These are phyloP conservation scores for Lacanobia oleracea DNA, from an alignment of 2,888 invertebrate genomes.

Conservation along the genomic window DNA sequence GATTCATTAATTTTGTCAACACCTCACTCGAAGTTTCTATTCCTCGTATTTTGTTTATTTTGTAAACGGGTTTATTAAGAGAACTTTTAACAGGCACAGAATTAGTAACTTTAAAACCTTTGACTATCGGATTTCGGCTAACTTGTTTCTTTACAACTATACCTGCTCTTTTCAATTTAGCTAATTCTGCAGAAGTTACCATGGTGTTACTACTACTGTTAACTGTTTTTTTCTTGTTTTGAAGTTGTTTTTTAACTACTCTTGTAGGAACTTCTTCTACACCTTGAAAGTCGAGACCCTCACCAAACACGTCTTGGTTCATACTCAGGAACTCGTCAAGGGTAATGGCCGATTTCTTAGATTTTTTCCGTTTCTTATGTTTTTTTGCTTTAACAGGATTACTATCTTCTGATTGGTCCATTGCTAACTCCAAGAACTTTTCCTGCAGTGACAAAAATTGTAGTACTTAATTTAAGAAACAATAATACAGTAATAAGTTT, in stretches of 20 bases:
- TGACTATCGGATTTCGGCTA: slow-evolving; percentile 48
- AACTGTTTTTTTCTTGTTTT: slow-evolving; percentile 72
- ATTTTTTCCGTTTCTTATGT: slow-evolving; percentile 87
- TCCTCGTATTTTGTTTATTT: slow-evolving; percentile 59
- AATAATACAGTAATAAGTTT: neutral
- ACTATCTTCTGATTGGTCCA: slow-evolving; percentile 76
- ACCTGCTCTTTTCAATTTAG: slow-evolving; percentile 85
- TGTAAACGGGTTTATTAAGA: slow-evolving; percentile 37
- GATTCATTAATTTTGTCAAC: slow-evolving; percentile 82
- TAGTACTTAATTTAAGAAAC: neutral
- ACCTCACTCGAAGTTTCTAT: slow-evolving; percentile 78
- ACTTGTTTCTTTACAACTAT: slow-evolving; percentile 83
- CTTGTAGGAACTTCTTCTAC: slow-evolving; percentile 87
- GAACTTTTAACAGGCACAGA: slow-evolving; percentile 33
- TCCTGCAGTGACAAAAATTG: slow-evolving; percentile 75
- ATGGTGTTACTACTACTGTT: slow-evolving; percentile 57
- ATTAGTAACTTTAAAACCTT: slow-evolving; percentile 44
- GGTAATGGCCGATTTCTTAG: slow-evolving; percentile 86
- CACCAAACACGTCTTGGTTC: slow-evolving; percentile 88
- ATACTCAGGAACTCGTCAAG: slow-evolving; percentile 88
- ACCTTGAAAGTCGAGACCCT: slow-evolving; percentile 85
- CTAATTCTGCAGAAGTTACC: slow-evolving; percentile 76
- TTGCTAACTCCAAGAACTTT: slow-evolving; percentile 82
- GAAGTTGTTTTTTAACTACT: slow-evolving; percentile 81
- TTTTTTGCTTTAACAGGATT: slow-evolving; percentile 81